Evolutionary conservation across 1,140 invertebrate species (phyloP).

Genomic region (Euwallacea similis): DNA sequence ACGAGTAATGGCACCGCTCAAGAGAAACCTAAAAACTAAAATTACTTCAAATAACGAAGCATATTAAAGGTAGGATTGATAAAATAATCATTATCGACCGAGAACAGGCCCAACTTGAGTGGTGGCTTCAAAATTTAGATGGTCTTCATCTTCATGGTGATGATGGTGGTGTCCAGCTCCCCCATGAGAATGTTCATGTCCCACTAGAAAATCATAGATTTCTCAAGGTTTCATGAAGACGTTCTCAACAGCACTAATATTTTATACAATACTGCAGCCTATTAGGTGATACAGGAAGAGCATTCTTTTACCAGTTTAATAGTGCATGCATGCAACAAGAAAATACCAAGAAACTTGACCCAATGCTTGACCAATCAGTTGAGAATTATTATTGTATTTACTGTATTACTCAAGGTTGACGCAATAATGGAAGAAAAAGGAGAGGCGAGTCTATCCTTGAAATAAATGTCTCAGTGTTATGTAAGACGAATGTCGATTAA

Average conservation of each 20-base stretch:
- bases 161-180: constrained; percentile 6
- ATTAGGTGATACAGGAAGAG: not conserved
- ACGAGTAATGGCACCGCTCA: too few species aligned
- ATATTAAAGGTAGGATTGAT: not conserved
- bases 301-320: not conserved
- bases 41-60: not conserved
- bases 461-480: too few species aligned
- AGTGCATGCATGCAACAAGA: too few species aligned
- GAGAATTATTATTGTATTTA: too few species aligned
- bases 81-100: not conserved
- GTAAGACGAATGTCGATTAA: too few species aligned
- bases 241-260: not conserved
- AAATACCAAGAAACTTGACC: too few species aligned
- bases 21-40: too few species aligned
- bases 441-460: too few species aligned
- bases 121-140: not conserved
- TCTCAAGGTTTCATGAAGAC: not conserved
- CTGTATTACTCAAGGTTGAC: too few species aligned
- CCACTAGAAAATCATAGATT: constrained; percentile 7
- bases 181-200: constrained; percentile 19
- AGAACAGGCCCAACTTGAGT: not conserved
- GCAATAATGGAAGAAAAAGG: too few species aligned
- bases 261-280: not conserved
- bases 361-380: too few species aligned
- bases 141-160: constrained; percentile 10